These are phyloP conservation scores for Miichthys miiuy DNA, from an alignment of 2,797 vertebrate genomes.

Conservation along the genomic window DNA sequence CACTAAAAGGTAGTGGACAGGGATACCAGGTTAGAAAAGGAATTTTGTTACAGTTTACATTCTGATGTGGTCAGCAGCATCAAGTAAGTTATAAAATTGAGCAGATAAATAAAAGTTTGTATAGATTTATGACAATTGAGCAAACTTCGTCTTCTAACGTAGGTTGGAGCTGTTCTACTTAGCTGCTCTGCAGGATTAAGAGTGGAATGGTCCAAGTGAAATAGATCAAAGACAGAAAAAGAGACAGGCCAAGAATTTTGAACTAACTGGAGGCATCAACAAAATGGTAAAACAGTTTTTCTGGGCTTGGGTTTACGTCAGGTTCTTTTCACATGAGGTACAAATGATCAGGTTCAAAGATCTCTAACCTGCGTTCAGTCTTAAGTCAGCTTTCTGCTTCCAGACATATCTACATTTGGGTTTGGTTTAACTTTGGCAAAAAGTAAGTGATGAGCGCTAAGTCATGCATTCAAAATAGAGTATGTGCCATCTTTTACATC, in stretches of 20 bases:
- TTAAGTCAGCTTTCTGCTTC: not conserved
- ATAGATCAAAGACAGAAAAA: not conserved
- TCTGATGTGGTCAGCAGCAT: not conserved
- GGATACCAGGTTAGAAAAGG: not conserved
- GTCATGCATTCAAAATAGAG: constrained; percentile 11
- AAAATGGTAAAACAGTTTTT: not conserved
- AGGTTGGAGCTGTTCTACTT: not conserved
- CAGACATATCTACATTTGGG: not conserved
- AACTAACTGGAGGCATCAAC: not conserved
- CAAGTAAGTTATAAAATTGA: too few relatives aligned
- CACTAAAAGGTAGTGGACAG: not conserved
- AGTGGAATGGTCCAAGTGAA: not conserved
- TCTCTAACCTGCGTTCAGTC: not conserved
- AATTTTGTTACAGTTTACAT: not conserved
- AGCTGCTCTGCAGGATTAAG: too few relatives aligned
- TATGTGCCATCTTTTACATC: constrained; percentile 48
- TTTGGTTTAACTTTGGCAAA: constrained; percentile 14
- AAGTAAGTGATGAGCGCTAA: not conserved
- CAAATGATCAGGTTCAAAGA: not conserved
- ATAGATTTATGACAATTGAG: not conserved
- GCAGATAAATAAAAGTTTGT: not conserved
- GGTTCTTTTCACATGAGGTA: too few relatives aligned
- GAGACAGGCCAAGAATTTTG: not conserved
- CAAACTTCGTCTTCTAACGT: not conserved
- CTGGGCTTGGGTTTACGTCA: not conserved